phyloP scores from a whole-genome alignment of 2,888 invertebrate species.

The Drosophila meridionalis region DNA sequence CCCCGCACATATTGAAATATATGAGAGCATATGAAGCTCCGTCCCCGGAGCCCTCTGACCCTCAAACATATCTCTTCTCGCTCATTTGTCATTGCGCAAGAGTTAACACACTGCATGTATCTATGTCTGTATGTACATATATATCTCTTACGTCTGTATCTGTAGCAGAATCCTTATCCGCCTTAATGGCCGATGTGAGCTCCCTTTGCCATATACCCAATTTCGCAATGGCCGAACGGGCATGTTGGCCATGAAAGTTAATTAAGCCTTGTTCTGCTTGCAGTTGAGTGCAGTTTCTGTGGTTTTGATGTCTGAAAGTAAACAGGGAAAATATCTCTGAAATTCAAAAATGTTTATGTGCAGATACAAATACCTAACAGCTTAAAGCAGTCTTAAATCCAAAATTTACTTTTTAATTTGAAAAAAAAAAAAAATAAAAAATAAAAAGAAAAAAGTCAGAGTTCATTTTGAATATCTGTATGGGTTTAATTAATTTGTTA shows the following conservation, averaged over 20 bases:
- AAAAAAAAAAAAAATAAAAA: too few species aligned
- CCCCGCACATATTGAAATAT: constrained; percentile 23
- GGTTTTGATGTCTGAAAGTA: neutral
- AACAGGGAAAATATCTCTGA: too few species aligned
- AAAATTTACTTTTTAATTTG: too few species aligned
- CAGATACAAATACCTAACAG: too few species aligned
- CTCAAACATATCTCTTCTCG: too few species aligned
- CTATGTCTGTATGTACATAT: neutral
- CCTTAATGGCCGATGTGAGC: neutral
- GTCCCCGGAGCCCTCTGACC: neutral
- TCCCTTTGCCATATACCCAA: neutral
- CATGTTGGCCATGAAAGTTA: neutral
- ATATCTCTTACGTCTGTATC: neutral
- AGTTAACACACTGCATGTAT: neutral
- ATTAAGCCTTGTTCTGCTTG: neutral
- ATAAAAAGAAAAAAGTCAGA: too few species aligned
- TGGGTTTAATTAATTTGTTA: too few species aligned
- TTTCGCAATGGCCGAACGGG: neutral
- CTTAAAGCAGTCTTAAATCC: too few species aligned
- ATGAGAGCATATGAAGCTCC: neutral
- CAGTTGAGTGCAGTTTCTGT: neutral
- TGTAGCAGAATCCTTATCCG: neutral
- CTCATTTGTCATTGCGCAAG: neutral
- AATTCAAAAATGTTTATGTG: too few species aligned
- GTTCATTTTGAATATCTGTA: too few species aligned